Percentiles rank a stretch among this genome's conserved stretches.
Conservation (phyloP, 2,113 vertebrate genomes). For the Mustela lutreola region DNA sequence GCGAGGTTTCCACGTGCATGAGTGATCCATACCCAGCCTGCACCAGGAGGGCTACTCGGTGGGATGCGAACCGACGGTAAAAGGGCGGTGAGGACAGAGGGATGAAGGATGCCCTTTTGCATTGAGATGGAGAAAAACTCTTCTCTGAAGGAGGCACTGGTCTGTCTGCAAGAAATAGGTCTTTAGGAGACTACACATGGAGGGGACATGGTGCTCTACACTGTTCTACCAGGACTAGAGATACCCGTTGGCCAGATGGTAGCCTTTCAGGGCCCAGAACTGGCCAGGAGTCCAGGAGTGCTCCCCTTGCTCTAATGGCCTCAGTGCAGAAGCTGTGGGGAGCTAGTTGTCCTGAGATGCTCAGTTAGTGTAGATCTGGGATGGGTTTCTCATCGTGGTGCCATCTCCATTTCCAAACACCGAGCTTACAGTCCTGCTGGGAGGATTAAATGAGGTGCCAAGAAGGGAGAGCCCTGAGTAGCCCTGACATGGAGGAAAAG, state of each 20-base stretch:
- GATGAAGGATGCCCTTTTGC: not conserved
- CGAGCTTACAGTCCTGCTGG: not conserved
- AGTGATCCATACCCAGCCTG: not conserved
- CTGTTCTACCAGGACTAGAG: not conserved
- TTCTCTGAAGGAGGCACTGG: not conserved
- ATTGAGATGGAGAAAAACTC: not conserved
- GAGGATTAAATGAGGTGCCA: not conserved
- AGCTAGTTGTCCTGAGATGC: too few relatives aligned
- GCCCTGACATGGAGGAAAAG: accelerated
- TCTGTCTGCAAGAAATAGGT: not conserved
- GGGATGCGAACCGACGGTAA: not conserved
- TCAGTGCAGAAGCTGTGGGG: too few relatives aligned
- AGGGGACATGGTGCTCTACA: not conserved
- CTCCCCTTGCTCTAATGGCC: too few relatives aligned
- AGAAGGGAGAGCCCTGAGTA: not conserved
- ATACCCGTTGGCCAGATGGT: not conserved
- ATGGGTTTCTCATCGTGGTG: not conserved
- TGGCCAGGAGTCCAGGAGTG: too few relatives aligned
- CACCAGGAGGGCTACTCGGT: accelerated
- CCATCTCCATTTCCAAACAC: not conserved
- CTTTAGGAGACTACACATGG: not conserved
- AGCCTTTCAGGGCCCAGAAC: not conserved
- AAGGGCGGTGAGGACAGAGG: not conserved
- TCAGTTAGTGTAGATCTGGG: too few relatives aligned
- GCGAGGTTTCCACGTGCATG: not conserved